Evolutionary conservation across 2,113 vertebrate genomes (phyloP).

Genomic region (Eolophus roseicapilla): DNA sequence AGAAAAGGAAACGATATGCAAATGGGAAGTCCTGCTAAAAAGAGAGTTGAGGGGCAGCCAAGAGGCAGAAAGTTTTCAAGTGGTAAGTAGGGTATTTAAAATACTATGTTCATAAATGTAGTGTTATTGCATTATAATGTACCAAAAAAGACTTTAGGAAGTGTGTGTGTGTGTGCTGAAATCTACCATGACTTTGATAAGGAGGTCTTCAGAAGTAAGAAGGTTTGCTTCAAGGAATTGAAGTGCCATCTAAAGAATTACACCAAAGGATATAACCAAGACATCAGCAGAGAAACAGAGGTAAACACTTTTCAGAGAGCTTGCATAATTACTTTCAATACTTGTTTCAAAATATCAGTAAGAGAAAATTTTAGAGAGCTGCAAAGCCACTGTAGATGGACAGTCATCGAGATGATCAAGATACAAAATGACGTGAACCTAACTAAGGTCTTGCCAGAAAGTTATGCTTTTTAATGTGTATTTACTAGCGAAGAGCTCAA

Average conservation of each 20-base stretch:
- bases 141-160: background rate
- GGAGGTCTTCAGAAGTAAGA: background rate
- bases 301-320: background rate
- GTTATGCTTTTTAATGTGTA: background rate
- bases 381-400: background rate
- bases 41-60: background rate
- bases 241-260: background rate
- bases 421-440: background rate
- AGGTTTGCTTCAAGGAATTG: background rate
- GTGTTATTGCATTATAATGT: background rate
- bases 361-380: background rate
- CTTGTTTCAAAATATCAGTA: background rate
- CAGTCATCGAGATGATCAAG: background rate
- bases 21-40: background rate
- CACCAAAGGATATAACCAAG: background rate
- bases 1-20: background rate
- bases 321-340: background rate
- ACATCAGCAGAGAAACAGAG: background rate
- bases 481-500: background rate
- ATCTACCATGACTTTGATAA: background rate
- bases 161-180: no score
- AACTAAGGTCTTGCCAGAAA: background rate
- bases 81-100: background rate
- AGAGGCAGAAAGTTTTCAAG: background rate
- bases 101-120: background rate